A percentile compares a stretch with the other conserved stretches of the same genome.
phyloP scores from a whole-genome alignment of 1,140 invertebrate species.

The Lordiphosa mommai region DNA sequence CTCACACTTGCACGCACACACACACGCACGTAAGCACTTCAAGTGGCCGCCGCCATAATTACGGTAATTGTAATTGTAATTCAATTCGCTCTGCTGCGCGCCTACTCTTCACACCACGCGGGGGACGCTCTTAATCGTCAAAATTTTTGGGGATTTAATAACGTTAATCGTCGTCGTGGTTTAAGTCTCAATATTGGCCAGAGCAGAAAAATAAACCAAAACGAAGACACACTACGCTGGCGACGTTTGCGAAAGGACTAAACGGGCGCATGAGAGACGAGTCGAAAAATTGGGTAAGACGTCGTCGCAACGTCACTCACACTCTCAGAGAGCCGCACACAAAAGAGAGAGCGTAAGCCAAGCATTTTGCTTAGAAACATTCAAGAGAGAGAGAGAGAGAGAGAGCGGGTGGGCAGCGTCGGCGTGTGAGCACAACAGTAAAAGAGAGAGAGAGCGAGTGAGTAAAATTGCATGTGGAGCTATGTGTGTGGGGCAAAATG shows the following conservation, averaged over 20 bases:
- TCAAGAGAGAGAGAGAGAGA: slow-evolving; percentile 21
- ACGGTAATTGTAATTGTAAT: slow-evolving; percentile 66
- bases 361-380: not conserved
- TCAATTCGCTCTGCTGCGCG: slow-evolving; percentile 56
- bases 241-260: slow-evolving; percentile 74
- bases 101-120: slow-evolving; percentile 29
- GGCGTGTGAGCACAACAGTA: not conserved
- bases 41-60: slow-evolving; percentile 48
- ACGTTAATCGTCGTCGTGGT: slow-evolving; percentile 27
- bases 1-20: slow-evolving; percentile 46
- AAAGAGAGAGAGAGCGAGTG: slow-evolving; percentile 20
- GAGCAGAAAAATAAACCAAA: slow-evolving; percentile 30
- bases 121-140: slow-evolving; percentile 19
- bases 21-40: slow-evolving; percentile 23
- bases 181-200: slow-evolving; percentile 9
- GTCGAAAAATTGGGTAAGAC: slow-evolving; percentile 58
- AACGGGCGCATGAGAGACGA: slow-evolving; percentile 50
- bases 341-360: too few relatives aligned
- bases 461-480: slow-evolving; percentile 33
- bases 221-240: slow-evolving; percentile 66
- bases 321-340: slow-evolving; percentile 3
- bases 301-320: slow-evolving; percentile 37
- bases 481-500: slow-evolving; percentile 38
- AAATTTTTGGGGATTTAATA: slow-evolving; percentile 5
- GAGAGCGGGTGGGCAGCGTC: slow-evolving; percentile 4